These are phyloP conservation scores for Gnathonemus echidnorhynchus DNA, from an alignment of 2,113 vertebrate genomes.

Conservation along the genomic window DNA sequence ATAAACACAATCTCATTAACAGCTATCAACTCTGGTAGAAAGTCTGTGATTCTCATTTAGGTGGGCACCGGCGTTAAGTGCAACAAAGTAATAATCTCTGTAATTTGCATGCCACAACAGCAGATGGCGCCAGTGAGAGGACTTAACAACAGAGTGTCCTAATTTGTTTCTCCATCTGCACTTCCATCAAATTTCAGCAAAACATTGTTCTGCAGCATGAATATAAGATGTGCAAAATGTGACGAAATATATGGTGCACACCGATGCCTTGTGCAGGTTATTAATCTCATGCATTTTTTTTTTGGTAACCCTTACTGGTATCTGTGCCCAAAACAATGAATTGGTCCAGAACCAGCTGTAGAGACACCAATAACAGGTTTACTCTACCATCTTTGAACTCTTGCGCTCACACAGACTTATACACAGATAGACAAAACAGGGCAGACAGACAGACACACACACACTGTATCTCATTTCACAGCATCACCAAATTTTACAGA, in stretches of 20 bases:
- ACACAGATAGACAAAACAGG: too few species aligned
- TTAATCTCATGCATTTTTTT: not conserved
- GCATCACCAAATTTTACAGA: constrained; percentile 15
- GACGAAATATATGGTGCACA: not conserved
- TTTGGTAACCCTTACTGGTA: constrained; percentile 12
- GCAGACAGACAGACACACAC: constrained; percentile 15
- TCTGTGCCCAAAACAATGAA: not conserved
- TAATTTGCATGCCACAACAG: not conserved
- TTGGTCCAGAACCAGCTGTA: constrained; percentile 26
- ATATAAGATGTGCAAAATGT: not conserved
- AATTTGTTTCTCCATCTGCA: not conserved
- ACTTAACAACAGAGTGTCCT: not conserved
- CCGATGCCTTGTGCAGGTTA: not conserved
- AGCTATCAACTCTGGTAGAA: not conserved
- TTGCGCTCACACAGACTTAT: too few species aligned
- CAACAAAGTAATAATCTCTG: not conserved
- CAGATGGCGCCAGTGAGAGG: not conserved
- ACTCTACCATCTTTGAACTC: constrained; percentile 16
- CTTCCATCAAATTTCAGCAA: not conserved
- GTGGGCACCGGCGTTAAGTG: not conserved
- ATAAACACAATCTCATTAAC: not conserved
- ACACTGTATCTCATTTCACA: constrained; percentile 8
- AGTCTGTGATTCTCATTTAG: not conserved
- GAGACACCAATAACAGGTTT: constrained; percentile 32
- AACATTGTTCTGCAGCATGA: not conserved